Conservation (phyloP, 53 echinoderm and acorn worm genomes). For the Holothuria leucospilota region DNA sequence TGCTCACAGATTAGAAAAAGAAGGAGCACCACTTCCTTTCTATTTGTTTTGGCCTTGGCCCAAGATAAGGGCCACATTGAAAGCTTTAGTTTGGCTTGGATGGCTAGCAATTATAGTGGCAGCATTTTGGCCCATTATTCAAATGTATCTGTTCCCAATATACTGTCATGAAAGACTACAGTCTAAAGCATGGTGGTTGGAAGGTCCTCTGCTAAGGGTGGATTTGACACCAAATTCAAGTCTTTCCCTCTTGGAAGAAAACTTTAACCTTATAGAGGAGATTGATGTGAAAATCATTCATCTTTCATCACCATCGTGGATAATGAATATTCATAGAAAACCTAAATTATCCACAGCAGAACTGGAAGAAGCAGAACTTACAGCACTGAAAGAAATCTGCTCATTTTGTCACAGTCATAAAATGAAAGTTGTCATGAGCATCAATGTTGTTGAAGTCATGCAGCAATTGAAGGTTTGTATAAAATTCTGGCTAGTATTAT, state of each 20-base stretch:
- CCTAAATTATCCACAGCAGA: too few species aligned
- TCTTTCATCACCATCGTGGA: background rate
- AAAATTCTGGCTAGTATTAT: too few species aligned
- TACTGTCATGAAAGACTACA: background rate
- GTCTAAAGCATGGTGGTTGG: background rate
- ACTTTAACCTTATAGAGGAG: background rate
- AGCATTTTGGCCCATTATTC: slow-evolving; percentile 25
- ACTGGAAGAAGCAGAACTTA: too few species aligned
- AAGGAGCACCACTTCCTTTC: background rate
- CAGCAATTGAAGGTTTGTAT: background rate
- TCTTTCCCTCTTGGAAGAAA: background rate
- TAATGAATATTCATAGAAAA: background rate
- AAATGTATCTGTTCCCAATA: slow-evolving; percentile 10
- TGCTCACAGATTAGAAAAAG: background rate
- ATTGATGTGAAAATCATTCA: slow-evolving; percentile 4
- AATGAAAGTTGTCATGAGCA: background rate
- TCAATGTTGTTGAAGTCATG: background rate
- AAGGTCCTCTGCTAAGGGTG: background rate
- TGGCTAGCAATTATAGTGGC: slow-evolving; percentile 1
- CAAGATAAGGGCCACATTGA: background rate
- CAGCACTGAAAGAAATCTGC: background rate
- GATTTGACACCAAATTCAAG: background rate
- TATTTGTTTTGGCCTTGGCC: slow-evolving; percentile 43
- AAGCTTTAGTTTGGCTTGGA: background rate
- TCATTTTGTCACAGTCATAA: background rate